Percentiles rank a stretch among this genome's conserved stretches.
phyloP scores from a whole-genome alignment of 2,888 invertebrate genomes.

The Papilio gigon region DNA sequence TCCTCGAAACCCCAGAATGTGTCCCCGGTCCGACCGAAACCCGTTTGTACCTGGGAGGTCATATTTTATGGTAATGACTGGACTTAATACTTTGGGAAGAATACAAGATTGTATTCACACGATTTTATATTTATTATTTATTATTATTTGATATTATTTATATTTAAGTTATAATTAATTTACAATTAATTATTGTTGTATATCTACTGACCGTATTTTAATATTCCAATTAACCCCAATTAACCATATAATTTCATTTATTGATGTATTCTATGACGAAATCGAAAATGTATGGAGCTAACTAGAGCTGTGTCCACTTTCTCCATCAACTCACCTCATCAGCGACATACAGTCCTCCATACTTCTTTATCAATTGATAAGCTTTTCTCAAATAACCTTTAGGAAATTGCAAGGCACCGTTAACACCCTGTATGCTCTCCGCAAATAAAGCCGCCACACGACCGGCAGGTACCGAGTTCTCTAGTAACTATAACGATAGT shows the following conservation, averaged over 20 bases:
- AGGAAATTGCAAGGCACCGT: slow-evolving; percentile 96
- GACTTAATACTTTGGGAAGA: too few relatives aligned
- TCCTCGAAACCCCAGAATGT: slow-evolving; percentile 98
- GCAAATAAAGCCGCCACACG: slow-evolving; percentile 94
- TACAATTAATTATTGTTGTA: too few relatives aligned
- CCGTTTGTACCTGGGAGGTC: slow-evolving; percentile 91
- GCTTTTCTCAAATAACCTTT: slow-evolving; percentile 92
- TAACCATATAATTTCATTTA: too few relatives aligned
- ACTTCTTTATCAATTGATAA: slow-evolving; percentile 87
- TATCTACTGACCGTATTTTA: too few relatives aligned
- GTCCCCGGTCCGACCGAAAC: slow-evolving; percentile 97
- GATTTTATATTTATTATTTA: too few relatives aligned
- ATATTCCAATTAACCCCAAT: too few relatives aligned
- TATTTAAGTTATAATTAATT: too few relatives aligned
- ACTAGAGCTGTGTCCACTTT: background rate
- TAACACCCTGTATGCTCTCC: slow-evolving; percentile 98
- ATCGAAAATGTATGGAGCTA: too few relatives aligned
- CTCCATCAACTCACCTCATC: slow-evolving; percentile 88
- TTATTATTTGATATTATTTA: too few relatives aligned
- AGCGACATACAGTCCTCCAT: slow-evolving; percentile 94
- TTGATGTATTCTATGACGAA: too few relatives aligned
- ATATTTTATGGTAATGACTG: background rate
- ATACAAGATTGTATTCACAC: too few relatives aligned
- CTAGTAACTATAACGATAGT: slow-evolving; percentile 82
- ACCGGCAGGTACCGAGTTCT: slow-evolving; percentile 89